phyloP scores from a whole-genome alignment of 2,888 invertebrate species.

The Criorhina ranunculi region DNA sequence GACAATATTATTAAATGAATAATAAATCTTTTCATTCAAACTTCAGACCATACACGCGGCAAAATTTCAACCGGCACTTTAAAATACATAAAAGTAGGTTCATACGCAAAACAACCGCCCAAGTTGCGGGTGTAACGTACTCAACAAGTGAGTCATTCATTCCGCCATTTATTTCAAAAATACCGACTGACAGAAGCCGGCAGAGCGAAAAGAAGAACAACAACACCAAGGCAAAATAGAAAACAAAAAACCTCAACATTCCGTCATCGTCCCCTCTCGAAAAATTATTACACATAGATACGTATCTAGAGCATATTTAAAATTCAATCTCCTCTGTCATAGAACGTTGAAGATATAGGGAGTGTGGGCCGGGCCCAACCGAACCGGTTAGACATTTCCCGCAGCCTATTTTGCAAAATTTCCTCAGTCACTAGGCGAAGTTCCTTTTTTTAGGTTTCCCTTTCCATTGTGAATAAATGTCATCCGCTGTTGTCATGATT shows the following conservation, averaged over 20 bases:
- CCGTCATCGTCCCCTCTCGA: constrained; percentile 35
- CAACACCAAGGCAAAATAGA: constrained; percentile 20
- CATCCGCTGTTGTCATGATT: constrained; percentile 58
- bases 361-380: background rate
- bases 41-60: background rate
- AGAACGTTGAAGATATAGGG: constrained; percentile 11
- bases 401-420: constrained; percentile 32
- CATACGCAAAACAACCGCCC: constrained; percentile 14
- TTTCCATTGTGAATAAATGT: constrained; percentile 63
- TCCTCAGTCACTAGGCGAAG: constrained; percentile 47
- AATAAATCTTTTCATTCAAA: constrained; percentile 5
- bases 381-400: constrained; percentile 32
- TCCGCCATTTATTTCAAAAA: constrained; percentile 38
- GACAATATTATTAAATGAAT: background rate
- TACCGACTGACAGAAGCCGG: constrained; percentile 28
- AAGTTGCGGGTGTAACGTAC: constrained; percentile 45
- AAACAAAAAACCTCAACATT: constrained; percentile 34
- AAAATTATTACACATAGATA: constrained; percentile 68
- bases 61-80: constrained; percentile 1
- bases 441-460: constrained; percentile 50
- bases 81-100: constrained; percentile 2
- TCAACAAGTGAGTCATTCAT: constrained; percentile 71
- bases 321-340: constrained; percentile 40
- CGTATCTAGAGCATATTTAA: constrained; percentile 70
- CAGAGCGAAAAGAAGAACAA: constrained; percentile 48